A percentile compares a stretch with the other conserved stretches of the same genome.
Evolutionary conservation across 2,888 invertebrate species (phyloP).

Genomic region (Lasioglossum morio): DNA sequence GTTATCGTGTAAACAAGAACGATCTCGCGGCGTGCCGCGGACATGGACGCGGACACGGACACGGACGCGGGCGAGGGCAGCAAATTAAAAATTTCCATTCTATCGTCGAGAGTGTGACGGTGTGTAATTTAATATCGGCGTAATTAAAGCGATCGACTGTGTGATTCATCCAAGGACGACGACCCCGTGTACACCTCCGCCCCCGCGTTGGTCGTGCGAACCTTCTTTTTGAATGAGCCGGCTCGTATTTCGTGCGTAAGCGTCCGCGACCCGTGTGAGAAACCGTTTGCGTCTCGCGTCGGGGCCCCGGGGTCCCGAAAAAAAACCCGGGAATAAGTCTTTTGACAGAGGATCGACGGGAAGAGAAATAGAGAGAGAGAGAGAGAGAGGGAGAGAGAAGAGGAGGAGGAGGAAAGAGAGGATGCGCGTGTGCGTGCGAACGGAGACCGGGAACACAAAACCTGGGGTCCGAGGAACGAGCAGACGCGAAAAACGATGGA

Average conservation of each 20-base stretch:
- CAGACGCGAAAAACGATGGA: conserved; percentile 39
- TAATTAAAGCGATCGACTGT: conserved; percentile 60
- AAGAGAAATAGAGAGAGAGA: neutral
- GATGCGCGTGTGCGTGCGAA: conserved; percentile 51
- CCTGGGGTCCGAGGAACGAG: conserved; percentile 33
- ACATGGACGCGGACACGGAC: neutral
- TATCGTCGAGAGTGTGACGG: conserved; percentile 36
- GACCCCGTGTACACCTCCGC: conserved; percentile 28
- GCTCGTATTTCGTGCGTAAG: conserved; percentile 58
- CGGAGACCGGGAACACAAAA: conserved; percentile 38
- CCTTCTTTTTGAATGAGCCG: conserved; percentile 51
- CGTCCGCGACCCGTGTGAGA: conserved; percentile 51
- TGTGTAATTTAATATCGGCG: conserved; percentile 50
- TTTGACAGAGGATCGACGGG: conserved; percentile 1
- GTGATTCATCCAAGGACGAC: conserved; percentile 49
- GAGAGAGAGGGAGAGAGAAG: neutral
- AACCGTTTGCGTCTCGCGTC: conserved; percentile 28
- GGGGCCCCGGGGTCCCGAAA: neutral
- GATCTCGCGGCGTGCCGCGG: conserved; percentile 17
- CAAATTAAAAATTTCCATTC: conserved; percentile 46
- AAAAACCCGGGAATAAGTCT: neutral
- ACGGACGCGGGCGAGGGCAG: neutral
- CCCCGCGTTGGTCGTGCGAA: neutral
- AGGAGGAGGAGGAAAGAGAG: neutral
- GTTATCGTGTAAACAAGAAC: conserved; percentile 41